Evolutionary conservation across 2,888 invertebrate species (phyloP).

Genomic region (Tillus elongatus): DNA sequence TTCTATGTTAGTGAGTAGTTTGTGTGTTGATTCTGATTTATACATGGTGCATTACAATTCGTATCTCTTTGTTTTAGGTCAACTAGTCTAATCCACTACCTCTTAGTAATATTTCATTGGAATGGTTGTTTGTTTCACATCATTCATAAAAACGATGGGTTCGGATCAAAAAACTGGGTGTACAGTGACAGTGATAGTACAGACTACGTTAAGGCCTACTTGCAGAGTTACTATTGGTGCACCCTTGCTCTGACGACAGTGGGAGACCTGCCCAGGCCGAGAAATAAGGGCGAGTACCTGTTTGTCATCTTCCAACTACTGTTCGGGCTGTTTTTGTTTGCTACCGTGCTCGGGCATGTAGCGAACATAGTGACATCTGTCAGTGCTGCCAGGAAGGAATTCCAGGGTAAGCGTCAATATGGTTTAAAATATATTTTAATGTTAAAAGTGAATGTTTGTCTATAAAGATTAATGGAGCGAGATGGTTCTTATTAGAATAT

Average conservation of each 20-base stretch:
- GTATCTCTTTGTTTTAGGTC: constrained; percentile 59
- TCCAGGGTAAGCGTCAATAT: constrained; percentile 83
- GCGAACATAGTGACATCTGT: constrained; percentile 98
- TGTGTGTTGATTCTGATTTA: too few relatives aligned
- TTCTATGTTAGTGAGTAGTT: too few relatives aligned
- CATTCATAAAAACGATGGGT: constrained; percentile 90
- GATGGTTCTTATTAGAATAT: too few relatives aligned
- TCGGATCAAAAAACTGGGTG: constrained; percentile 89
- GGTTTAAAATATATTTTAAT: too few relatives aligned
- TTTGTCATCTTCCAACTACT: constrained; percentile 92
- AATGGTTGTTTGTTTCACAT: constrained; percentile 98
- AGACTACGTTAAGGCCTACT: constrained; percentile 88
- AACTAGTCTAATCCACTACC: constrained; percentile 87
- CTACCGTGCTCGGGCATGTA: constrained; percentile 93
- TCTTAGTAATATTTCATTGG: constrained; percentile 98
- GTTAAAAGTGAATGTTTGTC: too few relatives aligned
- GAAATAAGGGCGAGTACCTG: constrained; percentile 89
- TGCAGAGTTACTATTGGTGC: constrained; percentile 98
- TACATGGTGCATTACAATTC: too few relatives aligned
- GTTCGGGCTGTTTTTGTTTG: constrained; percentile 89
- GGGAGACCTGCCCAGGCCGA: constrained; percentile 83
- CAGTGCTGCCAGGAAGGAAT: constrained; percentile 93
- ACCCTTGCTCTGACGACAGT: constrained; percentile 92
- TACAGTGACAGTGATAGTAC: constrained; percentile 74
- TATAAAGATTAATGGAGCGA: too few relatives aligned